A percentile compares a stretch with the other conserved stretches of the same genome.
phyloP scores from a whole-genome alignment of 2,888 invertebrate genomes.

The Drosophila suboccidentalis region DNA sequence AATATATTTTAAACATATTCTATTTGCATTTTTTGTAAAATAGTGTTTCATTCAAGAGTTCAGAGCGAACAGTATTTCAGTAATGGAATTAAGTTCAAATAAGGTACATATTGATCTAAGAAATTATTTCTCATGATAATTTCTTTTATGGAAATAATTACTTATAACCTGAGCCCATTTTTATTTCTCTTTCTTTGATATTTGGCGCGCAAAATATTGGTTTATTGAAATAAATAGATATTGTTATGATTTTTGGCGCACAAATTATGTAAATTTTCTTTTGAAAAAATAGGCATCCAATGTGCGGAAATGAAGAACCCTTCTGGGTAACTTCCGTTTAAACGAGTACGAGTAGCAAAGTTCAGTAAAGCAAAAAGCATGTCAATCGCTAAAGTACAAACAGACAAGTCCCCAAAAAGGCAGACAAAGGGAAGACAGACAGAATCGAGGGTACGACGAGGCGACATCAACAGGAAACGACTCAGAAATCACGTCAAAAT shows the following conservation, averaged over 20 bases:
- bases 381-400: slow-evolving; percentile 68
- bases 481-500: slow-evolving; percentile 82
- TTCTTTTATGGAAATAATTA: not conserved
- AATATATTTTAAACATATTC: too few species aligned
- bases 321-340: slow-evolving; percentile 69
- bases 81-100: not conserved
- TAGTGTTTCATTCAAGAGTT: too few species aligned
- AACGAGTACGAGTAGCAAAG: slow-evolving; percentile 58
- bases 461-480: slow-evolving; percentile 79
- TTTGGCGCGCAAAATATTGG: slow-evolving; percentile 60
- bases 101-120: not conserved
- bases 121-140: not conserved
- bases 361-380: slow-evolving; percentile 78
- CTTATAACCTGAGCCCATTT: not conserved
- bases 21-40: too few species aligned
- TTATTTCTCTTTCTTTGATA: not conserved
- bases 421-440: slow-evolving; percentile 20
- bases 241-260: slow-evolving; percentile 61
- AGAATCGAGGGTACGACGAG: slow-evolving; percentile 6
- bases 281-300: slow-evolving; percentile 23
- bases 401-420: slow-evolving; percentile 57
- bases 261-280: slow-evolving; percentile 63
- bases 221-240: slow-evolving; percentile 23
- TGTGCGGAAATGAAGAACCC: slow-evolving; percentile 65
- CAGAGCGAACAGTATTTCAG: not conserved